Evolutionary conservation across 2,797 vertebrate species (phyloP), one percentile per base, ranked within the genome.

Genomic region (Echeneis naucrates): DNA sequence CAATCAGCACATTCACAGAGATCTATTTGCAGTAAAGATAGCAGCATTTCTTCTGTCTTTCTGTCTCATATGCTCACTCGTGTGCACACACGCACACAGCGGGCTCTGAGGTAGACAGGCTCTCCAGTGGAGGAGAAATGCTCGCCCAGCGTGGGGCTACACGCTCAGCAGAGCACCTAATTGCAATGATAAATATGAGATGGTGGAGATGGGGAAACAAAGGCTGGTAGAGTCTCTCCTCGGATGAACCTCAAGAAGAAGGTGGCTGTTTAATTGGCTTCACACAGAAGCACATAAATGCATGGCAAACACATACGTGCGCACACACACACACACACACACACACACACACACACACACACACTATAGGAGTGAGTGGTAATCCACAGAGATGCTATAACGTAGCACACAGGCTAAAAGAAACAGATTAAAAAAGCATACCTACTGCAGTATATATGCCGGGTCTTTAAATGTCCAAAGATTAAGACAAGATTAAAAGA

Each of bases 121-220:
- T 64, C 53, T 85, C 75, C 73, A 59, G 71, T 68, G 68, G 67
- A 82, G 82, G 80, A 86, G 77, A 68, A 81, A 68, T 40, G 71
- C 68, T 70, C 4, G 68, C 86, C 85, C 82, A 81, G 78, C 74
- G 75, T 67, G 77, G 35, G 82, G 61, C 84, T 64, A 32, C 71
- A 74, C 35, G 88, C 82, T 84, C 75, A 77, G 78, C 85, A 84
- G 83, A 80, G 82, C 80, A 16, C 60, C 80, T 93, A 92, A 93
- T 92, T 89, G 75, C 86, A 78, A 68, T 88, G 87, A 90, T 90
- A 89, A 89, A 92, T 89, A 89, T 76, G 83, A 88, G 79, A 84
- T 71, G 61, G 72, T 69, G 51, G 57, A 75, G 69, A 73, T 60
- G 47, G 21, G n/a, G 56, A 84, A 72, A 81, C 66, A 59, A 66